Percentiles rank a stretch among this genome's conserved stretches.
Evolutionary conservation across 2,113 vertebrate species (phyloP).

Genomic region (Nycticorax nycticorax): DNA sequence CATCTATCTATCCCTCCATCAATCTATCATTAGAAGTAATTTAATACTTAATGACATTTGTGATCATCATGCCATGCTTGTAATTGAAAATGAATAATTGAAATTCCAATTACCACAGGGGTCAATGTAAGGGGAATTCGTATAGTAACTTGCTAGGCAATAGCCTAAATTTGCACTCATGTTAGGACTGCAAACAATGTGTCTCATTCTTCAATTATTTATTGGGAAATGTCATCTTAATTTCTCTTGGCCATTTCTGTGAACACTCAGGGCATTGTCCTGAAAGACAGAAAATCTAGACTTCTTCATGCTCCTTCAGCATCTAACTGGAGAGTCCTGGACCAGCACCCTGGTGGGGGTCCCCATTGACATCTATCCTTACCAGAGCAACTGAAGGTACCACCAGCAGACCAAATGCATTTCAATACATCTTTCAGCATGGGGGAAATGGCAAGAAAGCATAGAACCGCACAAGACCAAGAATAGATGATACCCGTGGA

Average conservation of each 20-base stretch:
- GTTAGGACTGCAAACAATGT: conserved; percentile 56
- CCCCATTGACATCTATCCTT: neutral
- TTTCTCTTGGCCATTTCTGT: neutral
- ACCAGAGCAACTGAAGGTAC: neutral
- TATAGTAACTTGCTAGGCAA: conserved; percentile 60
- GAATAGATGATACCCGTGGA: neutral
- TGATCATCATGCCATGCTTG: conserved; percentile 72
- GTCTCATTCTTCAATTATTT: conserved; percentile 63
- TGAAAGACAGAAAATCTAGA: neutral
- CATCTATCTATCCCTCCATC: conserved; percentile 46
- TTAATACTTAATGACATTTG: conserved; percentile 78
- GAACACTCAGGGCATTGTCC: neutral
- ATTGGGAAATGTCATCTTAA: conserved; percentile 18
- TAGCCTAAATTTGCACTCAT: conserved; percentile 56
- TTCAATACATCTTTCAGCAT: neutral
- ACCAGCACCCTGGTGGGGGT: neutral
- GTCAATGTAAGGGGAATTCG: conserved; percentile 64
- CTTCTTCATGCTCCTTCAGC: neutral
- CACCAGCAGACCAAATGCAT: neutral
- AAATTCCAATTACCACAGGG: conserved; percentile 77
- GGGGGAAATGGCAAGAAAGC: neutral
- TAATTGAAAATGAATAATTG: conserved; percentile 83
- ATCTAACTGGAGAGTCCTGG: neutral
- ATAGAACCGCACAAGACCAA: neutral
- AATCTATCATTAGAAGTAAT: conserved; percentile 71